Evolutionary conservation across 1,140 invertebrate genomes (phyloP), one percentile per base, ranked within the genome.

Genomic region (Medauroidea extradentata): DNA sequence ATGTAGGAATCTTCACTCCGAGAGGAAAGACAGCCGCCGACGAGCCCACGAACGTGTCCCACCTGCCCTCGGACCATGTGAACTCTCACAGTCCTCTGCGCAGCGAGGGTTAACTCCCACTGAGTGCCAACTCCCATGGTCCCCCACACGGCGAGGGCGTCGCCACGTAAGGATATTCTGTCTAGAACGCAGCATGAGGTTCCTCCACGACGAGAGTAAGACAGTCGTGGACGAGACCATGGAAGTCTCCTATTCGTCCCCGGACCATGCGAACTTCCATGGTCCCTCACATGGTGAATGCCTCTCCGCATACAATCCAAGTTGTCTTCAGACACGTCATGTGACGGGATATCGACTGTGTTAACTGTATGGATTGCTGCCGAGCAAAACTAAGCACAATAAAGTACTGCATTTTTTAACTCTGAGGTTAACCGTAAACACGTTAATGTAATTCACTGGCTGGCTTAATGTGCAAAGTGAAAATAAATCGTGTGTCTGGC

Each of bases 261-360:
- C 14, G 52, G 29, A 4, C 5, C 53, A 57, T 24, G 55, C 14
- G 2, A 48, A 65, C 16, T 63, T 69, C 42, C 63, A 64, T 70
- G 73, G 14, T 64, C 76, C 42, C 74, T 65, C 75, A 0, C 67
- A 77, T 41, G 75, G 78, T 14, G 79, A 81, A 60, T 77, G 78
- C 9, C 58, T 81, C 27, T 69, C 81, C 69, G 69, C 81, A 75
- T 77, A n/a, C n/a, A n/a, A n/a, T n/a, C n/a, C n/a, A n/a, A n/a
- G n/a, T n/a, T n/a, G n/a, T n/a, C n/a, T n/a, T n/a, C n/a, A n/a
- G n/a, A n/a, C n/a, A n/a, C n/a, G n/a, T n/a, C n/a, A n/a, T n/a
- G n/a, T n/a, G n/a, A n/a, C n/a, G n/a, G n/a, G n/a, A n/a, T n/a
- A n/a, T n/a, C n/a, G n/a, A n/a, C n/a, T n/a, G n/a, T n/a, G n/a